Evolutionary conservation across 2,888 invertebrate species (phyloP).

Genomic region (Pharmacophagus antenor): DNA sequence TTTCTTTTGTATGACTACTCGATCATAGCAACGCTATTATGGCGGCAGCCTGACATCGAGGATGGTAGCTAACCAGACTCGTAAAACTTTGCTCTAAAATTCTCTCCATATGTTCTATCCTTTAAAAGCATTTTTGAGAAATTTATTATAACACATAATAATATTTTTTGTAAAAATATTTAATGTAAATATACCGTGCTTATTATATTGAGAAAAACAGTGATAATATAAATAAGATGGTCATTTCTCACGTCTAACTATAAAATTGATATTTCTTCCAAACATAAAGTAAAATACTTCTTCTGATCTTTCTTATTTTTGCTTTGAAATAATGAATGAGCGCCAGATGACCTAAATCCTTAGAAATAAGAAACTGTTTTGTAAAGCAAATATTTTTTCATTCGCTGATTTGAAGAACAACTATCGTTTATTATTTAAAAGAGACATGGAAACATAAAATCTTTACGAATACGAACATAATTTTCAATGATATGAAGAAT

Average conservation of each 20-base stretch:
- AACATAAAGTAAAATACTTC: not conserved
- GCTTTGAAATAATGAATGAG: slow-evolving; percentile 24
- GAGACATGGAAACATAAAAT: not conserved
- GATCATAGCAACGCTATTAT: no score
- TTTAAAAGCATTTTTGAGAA: no score
- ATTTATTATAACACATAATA: no score
- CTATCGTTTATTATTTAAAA: not conserved
- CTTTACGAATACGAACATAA: not conserved
- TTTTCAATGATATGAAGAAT: no score
- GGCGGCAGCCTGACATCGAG: no score
- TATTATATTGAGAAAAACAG: no score
- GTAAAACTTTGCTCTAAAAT: no score
- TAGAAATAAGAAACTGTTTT: slow-evolving; percentile 16
- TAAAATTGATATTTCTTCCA: slow-evolving; percentile 3
- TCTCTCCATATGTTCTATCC: no score
- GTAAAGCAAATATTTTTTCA: slow-evolving; percentile 15
- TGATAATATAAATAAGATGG: not conserved
- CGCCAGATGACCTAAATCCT: slow-evolving; percentile 19
- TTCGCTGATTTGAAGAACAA: not conserved
- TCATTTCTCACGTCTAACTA: not conserved
- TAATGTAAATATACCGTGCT: no score
- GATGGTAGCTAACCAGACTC: no score
- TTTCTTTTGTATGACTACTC: no score
- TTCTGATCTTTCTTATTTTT: slow-evolving; percentile 20
- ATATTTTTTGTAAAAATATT: no score